Base-by-base conservation (phyloP, 2,888 invertebrate species). In the Euzetes globulus region DNA sequence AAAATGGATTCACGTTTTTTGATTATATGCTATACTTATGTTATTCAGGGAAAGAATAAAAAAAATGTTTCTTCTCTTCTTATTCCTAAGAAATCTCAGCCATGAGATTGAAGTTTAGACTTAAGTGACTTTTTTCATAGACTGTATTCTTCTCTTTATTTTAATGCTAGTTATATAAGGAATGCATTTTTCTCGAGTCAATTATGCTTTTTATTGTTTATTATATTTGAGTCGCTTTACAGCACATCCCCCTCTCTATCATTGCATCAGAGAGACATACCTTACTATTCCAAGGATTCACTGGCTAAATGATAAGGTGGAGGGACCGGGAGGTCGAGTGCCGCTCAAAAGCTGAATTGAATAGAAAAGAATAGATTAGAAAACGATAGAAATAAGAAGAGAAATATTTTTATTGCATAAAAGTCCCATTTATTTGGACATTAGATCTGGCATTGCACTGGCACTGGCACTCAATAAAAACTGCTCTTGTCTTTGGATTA, bases 171-270 rank as follows among this genome's bases (percentile, higher is more conserved):
- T 19, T 50, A 22, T 25, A 55, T 25, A 55, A 25, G 25, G 22
- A 55, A 22, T 19, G 19, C 50, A 19, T 50, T 25, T 55, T 55
- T 55, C 22, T 55, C 25, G 25, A 55, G 55, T 55, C 55, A 55
- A 55, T 55, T 55, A 55, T 55, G 55, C 41, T 41, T 55, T 55
- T 55, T 55, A 55, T 55, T 55, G 55, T 55, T 55, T 22, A 55
- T 55, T 55, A 55, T 55, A 22, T 22, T n/a, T 13, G 55, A 22
- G 55, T 55, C 55, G 19, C 22, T 25, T 55, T 22, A 22, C 55
- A 11, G 19, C 22, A 25, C 55, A 55, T 25, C 22, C 3, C 52
- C 55, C 22, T 55, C 55, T 22, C 41, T 41, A 41, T 41, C 41
- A 9, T 11, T 13, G 13, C 41, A 41, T 13, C 41, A 41, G 41